Evolutionary conservation across 2,797 vertebrate species (phyloP), one percentile per base, ranked within the genome.

Genomic region (Pelobates cultripes): DNA sequence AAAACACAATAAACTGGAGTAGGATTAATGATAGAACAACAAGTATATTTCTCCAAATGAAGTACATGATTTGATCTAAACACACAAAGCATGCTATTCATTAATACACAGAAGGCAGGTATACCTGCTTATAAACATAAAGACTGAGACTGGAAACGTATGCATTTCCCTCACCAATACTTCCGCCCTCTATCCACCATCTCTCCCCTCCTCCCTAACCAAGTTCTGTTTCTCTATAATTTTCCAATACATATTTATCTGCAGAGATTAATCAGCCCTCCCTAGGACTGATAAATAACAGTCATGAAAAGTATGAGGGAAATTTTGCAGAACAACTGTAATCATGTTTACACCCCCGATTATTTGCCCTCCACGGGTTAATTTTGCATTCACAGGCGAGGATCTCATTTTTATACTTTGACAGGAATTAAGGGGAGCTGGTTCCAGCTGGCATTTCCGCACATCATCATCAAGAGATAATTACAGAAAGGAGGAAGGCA

Each of bases 401-500:
- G 76, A 83, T 79, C 70, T 79, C 67, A 79, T 83, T 83, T 78
- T 76, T 75, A 57, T 84, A 79, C 82, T 84, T 79, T 84, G 82
- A 84, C 63, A 43, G 82, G 77, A 84, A 79, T 79, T 79, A 76
- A 71, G 82, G 67, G 77, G 77, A 84, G 72, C 73, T 57, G 66
- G 72, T 79, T 79, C 82, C 82, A 84, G 82, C 82, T 84, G 82
- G 82, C 82, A 41, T 70, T 79, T 79, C 82, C 17, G 55, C 72
- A 79, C 73, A 84, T 75, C 82, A 84, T 84, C 77, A 79, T 84
- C 82, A 84, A 78, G 67, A 84, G 77, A 84, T 84, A 84, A 84
- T 84, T 84, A 76, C 77, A 71, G 72, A 84, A 84, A 64, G 77
- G 82, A 84, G 82, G 82, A 79, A 64, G 77, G 82, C 77, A 28